Evolutionary conservation across 2,888 invertebrate genomes (phyloP), one percentile per base, ranked within the genome.

Genomic region (Ferrisia virgata): DNA sequence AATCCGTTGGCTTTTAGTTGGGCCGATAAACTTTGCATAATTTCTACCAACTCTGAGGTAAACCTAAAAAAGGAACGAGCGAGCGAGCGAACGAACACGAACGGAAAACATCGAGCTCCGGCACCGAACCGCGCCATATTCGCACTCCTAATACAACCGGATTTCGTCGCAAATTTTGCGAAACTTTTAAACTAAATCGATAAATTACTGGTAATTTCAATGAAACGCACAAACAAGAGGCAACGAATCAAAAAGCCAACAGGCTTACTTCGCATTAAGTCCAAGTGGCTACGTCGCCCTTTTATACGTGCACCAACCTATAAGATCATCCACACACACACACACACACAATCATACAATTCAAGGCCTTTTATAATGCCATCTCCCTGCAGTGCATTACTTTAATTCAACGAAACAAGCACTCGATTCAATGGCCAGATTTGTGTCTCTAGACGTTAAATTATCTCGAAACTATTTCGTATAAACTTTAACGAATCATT

Each of bases 1-100:
- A 64, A 64, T 64, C 58, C 58, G 58, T 64, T 28, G 58, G 58
- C 58, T 64, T 64, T 64, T 64, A 64, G 58, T 64, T 64, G 11
- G 58, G 58, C 58, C 28, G 58, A 64, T 64, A 64, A 64, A 64
- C 58, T 64, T 64, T 64, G 28, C 58, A 64, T 11, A 64, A 64
- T 64, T 64, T 28, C 58, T 28, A 64, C 58, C 25, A 6, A 47
- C 4, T 47, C 28, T 25, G 58, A 64, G 58, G 58, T 64, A 64
- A 64, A 64, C 58, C 58, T 25, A 25, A 64, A 64, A 13, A 2
- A 64, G n/a, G n/a, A n/a, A n/a, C n/a, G n/a, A n/a, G n/a, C n/a
- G n/a, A n/a, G n/a, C n/a, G n/a, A n/a, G n/a, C n/a, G n/a, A n/a
- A n/a, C n/a, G n/a, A n/a, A n/a, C n/a, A 64, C 58, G 2, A 47